Evolutionary conservation across 92 coral and sea anemone species (phyloP).

Genomic region (Epizoanthus rinbou): DNA sequence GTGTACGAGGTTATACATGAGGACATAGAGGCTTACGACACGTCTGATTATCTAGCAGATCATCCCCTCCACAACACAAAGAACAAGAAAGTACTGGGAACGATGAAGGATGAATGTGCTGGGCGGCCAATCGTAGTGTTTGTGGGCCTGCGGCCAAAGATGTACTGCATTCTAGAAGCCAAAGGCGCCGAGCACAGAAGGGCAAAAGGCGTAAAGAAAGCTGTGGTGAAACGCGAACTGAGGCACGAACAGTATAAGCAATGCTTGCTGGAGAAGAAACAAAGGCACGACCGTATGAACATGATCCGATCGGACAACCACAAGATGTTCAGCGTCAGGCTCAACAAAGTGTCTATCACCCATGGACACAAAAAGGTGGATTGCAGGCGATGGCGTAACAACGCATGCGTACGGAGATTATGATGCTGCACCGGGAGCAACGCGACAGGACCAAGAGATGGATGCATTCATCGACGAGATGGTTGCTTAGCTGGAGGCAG

Average conservation of each 20-base stretch:
- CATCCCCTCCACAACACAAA: constrained; percentile 36
- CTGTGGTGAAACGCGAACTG: constrained; percentile 12
- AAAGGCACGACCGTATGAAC: constrained; percentile 20
- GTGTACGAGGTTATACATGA: constrained; percentile 33
- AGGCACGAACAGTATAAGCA: constrained; percentile 15
- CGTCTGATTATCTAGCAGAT: constrained; percentile 18
- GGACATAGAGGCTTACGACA: constrained; percentile 20
- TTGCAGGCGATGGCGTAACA: constrained; percentile 20
- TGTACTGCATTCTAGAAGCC: constrained; percentile 31
- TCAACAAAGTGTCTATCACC: constrained; percentile 38
- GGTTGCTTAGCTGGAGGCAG: constrained; percentile 7
- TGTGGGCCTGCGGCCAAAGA: not conserved
- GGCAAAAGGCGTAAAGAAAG: constrained; percentile 31
- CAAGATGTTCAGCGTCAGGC: constrained; percentile 16
- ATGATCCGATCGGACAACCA: constrained; percentile 22
- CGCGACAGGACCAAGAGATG: not conserved
- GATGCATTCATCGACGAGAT: constrained; percentile 29
- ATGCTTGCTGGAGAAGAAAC: constrained; percentile 25
- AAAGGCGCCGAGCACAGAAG: not conserved
- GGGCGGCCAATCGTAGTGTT: not conserved
- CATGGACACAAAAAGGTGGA: constrained; percentile 40
- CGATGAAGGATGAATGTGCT: constrained; percentile 42
- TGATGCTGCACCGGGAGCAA: not conserved
- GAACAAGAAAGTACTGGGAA: constrained; percentile 46
- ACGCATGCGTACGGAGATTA: constrained; percentile 42